These are phyloP conservation scores for Lycopodina hypogea DNA, from an alignment of 37 sponge, comb jelly and placozoan genomes.

Conservation along the genomic window DNA sequence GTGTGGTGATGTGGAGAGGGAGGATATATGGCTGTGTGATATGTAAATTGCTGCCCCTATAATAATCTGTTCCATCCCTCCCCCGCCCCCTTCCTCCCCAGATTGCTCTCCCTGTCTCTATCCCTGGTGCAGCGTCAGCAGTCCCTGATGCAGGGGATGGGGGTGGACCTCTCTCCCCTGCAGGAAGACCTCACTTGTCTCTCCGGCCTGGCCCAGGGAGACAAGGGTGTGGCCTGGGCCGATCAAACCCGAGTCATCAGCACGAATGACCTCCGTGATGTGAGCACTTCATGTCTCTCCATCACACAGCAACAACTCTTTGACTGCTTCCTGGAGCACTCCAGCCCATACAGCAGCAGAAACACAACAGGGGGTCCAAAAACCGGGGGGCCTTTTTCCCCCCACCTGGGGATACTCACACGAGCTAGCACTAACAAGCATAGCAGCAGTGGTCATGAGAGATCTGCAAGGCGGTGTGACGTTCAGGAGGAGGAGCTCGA, in stretches of 20 bases:
- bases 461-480: neutral
- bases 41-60: no score
- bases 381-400: neutral
- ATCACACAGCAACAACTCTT: constrained; percentile 37
- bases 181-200: constrained; percentile 29
- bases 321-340: constrained; percentile 26
- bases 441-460: neutral
- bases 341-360: constrained; percentile 12
- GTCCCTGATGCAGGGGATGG: constrained; percentile 21
- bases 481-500: neutral
- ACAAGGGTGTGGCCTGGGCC: constrained; percentile 79
- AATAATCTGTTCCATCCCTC: no score
- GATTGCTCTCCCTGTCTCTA: constrained; percentile 34
- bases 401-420: constrained; percentile 25
- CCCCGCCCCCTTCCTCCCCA: constrained; percentile 5
- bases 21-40: neutral
- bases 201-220: constrained; percentile 46
- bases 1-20: neutral
- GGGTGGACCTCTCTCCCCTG: constrained; percentile 7
- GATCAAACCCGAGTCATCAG: constrained; percentile 30
- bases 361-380: neutral
- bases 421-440: neutral
- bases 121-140: constrained; percentile 50
- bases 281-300: constrained; percentile 20
- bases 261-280: constrained; percentile 13